A percentile compares a stretch with the other conserved stretches of the same genome.
Evolutionary conservation across 2,888 invertebrate species (phyloP).

Genomic region (Plagodis dolabraria): DNA sequence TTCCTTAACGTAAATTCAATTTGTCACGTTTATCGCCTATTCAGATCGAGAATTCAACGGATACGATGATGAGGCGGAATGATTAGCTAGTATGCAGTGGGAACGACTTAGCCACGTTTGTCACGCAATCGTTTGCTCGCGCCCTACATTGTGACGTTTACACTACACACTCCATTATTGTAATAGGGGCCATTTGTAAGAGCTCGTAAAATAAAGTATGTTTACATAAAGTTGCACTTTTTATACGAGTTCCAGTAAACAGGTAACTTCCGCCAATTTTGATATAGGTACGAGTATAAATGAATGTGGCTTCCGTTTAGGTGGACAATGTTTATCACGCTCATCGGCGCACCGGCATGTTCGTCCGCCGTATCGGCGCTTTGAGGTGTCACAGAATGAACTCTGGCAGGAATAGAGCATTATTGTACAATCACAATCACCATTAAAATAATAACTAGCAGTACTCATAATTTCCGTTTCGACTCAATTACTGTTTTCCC

Average conservation of each 20-base stretch:
- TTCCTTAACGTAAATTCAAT: slow-evolving; percentile 27
- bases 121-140: slow-evolving; percentile 57
- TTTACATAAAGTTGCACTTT: slow-evolving; percentile 39
- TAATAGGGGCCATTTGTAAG: slow-evolving; percentile 51
- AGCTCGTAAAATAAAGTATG: slow-evolving; percentile 32
- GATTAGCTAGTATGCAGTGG: slow-evolving; percentile 42
- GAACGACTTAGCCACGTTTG: slow-evolving; percentile 51
- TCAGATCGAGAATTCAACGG: slow-evolving; percentile 33
- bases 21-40: slow-evolving; percentile 33
- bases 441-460: slow-evolving; percentile 34
- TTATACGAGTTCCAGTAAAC: slow-evolving; percentile 40
- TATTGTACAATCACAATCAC: slow-evolving; percentile 22
- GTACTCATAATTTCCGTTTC: slow-evolving; percentile 34
- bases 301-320: slow-evolving; percentile 55
- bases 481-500: slow-evolving; percentile 34
- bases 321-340: slow-evolving; percentile 58
- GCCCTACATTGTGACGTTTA: slow-evolving; percentile 48
- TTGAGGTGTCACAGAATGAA: slow-evolving; percentile 59
- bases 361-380: slow-evolving; percentile 67
- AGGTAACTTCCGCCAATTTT: slow-evolving; percentile 60
- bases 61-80: slow-evolving; percentile 43
- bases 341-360: slow-evolving; percentile 49
- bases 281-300: slow-evolving; percentile 47
- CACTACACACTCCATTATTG: slow-evolving; percentile 53
- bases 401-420: slow-evolving; percentile 12